Base-by-base conservation (phyloP, 2,888 invertebrate species). In the Orthonevra nobilis region DNA sequence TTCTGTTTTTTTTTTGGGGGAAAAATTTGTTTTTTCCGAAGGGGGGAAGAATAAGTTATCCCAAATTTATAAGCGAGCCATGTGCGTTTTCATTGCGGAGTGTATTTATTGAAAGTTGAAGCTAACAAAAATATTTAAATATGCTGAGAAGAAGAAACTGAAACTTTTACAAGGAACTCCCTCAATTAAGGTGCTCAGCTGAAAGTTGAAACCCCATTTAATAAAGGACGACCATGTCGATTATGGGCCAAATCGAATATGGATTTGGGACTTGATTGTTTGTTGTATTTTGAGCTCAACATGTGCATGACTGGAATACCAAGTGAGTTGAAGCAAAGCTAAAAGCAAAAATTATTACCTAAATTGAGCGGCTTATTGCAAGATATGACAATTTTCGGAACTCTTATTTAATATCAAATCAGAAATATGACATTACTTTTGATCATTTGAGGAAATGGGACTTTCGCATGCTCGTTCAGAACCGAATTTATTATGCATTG, bases 221-320 rank as follows among this genome's bases (percentile, higher is more conserved):
- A 12, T 44, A 17, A 12, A 44, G 23, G 44, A 23, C 14, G 12
- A 12, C 44, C 7, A 26, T 26, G n/a, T 26, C 44, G 23, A 44
- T 44, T 26, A 42, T 42, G 40, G 10, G 10, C n/a, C 40, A 9
- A 19, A 44, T 26, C 44, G 26, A n/a, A 15, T 10, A n/a, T 28
- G 3, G 2, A 15, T 26, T 44, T 14, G 15, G 26, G 15, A 44
- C 23, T 15, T 12, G 44, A 26, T 7, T 14, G 14, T 10, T 44
- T 6, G 10, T 26, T n/a, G n/a, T n/a, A n/a, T 44, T n/a, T 26
- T 26, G 7, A 28, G 0, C 14, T 2, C 3, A 4, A 9, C n/a
- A n/a, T n/a, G n/a, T n/a, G n/a, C 26, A 26, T 12, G 44, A 44
- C 3, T 26, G 14, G 44, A 44, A 44, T 44, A 44, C 9, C 26